These are phyloP conservation scores for Ochotona curzoniae DNA, from an alignment of 2,113 vertebrate genomes.

Conservation along the genomic window DNA sequence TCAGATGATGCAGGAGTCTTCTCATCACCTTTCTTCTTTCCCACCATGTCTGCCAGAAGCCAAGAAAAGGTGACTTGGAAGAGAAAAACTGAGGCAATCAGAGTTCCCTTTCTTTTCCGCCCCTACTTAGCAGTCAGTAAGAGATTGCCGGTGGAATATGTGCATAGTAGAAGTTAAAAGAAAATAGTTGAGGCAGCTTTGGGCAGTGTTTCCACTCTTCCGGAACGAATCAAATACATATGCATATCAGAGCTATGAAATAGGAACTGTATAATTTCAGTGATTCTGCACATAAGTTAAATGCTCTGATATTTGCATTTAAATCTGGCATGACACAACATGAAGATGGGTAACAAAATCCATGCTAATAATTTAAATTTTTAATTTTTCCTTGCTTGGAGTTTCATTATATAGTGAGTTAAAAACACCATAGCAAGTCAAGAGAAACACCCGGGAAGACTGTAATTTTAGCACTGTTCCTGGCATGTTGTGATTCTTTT, in stretches of 20 bases:
- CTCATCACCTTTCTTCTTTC: background rate
- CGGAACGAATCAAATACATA: background rate
- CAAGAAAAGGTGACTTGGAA: background rate
- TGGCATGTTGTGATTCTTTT: background rate
- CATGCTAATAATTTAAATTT: background rate
- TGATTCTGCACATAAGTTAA: background rate
- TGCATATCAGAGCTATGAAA: background rate
- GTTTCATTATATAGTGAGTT: background rate
- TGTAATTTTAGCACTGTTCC: background rate
- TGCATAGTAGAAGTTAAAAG: background rate
- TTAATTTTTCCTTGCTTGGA: background rate
- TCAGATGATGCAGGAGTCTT: accelerated
- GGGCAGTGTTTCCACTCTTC: background rate
- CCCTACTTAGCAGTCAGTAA: background rate
- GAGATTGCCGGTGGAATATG: background rate
- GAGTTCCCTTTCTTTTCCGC: background rate
- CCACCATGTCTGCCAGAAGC: background rate
- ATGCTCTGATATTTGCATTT: background rate
- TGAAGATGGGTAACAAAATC: background rate
- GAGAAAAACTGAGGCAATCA: background rate
- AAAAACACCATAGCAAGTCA: background rate
- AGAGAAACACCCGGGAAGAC: background rate
- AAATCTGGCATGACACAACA: background rate
- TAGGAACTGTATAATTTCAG: background rate
- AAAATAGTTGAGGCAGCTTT: background rate